These are phyloP conservation scores for Phymorhynchus buccinoides DNA, from an alignment of 1,140 invertebrate species.

Conservation along the genomic window DNA sequence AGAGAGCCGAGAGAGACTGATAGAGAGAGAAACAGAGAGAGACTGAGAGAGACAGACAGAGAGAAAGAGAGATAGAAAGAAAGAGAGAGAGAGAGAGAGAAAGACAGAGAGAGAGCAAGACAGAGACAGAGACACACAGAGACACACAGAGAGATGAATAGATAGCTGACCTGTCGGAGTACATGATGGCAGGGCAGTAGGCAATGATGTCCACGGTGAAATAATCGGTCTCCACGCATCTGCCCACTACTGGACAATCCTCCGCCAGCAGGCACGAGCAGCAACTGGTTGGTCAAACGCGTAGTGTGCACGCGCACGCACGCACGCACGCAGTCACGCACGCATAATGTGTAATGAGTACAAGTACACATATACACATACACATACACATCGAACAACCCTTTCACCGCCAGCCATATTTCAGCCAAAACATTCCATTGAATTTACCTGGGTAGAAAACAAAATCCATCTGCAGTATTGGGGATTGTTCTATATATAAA, in stretches of 20 bases:
- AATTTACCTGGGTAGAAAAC: no score
- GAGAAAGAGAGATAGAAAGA: background rate
- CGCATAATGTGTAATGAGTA: no score
- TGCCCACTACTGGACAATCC: background rate
- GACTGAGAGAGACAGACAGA: background rate
- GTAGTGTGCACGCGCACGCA: no score
- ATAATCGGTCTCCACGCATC: background rate
- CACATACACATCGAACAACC: no score
- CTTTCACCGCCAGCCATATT: no score
- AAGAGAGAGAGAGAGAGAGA: background rate
- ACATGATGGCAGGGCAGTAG: constrained; percentile 25
- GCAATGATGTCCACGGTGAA: background rate
- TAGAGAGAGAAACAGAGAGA: background rate
- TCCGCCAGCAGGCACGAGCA: background rate
- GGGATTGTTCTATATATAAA: no score
- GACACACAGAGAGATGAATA: constrained; percentile 3
- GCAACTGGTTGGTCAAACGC: background rate
- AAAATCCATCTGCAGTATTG: no score
- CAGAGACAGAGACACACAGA: background rate
- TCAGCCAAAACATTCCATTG: no score
- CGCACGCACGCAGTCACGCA: no score
- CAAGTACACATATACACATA: no score
- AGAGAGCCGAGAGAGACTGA: background rate
- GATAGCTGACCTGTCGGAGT: background rate
- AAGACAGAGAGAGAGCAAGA: background rate